Evolutionary conservation across 2,888 invertebrate genomes (phyloP).

Genomic region (Scotopteryx bipunctaria): DNA sequence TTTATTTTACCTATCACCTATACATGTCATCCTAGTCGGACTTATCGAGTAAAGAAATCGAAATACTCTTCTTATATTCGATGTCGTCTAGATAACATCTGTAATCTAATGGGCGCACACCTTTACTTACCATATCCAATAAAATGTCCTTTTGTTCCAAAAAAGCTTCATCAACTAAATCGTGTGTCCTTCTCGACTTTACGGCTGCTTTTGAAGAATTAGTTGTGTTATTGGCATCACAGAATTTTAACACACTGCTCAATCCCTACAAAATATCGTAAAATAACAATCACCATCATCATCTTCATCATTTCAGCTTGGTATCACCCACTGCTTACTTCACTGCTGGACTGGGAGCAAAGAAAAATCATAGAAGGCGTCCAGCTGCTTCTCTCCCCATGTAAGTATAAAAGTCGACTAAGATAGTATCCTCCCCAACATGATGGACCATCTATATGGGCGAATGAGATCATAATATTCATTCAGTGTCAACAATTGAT

Average conservation of each 20-base stretch:
- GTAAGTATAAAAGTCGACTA: no score
- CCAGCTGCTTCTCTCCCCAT: no score
- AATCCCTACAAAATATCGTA: conserved; percentile 8
- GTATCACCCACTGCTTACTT: no score
- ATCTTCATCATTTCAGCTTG: not conserved
- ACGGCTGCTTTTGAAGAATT: conserved; percentile 35
- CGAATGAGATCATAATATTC: no score
- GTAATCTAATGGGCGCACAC: not conserved
- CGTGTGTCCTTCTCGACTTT: conserved; percentile 49
- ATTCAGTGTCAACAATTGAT: no score
- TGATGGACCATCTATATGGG: no score
- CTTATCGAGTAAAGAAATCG: no score
- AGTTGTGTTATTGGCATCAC: conserved; percentile 32
- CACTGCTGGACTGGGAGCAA: no score
- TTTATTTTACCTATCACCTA: not conserved
- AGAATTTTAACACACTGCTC: conserved; percentile 13
- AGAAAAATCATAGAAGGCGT: no score
- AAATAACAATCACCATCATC: not conserved
- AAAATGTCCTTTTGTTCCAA: conserved; percentile 67
- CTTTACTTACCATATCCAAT: conserved; percentile 60
- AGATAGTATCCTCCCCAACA: no score
- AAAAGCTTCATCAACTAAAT: conserved; percentile 62
- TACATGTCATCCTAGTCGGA: no score
- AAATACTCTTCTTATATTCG: no score
- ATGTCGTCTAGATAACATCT: not conserved